Evolutionary conservation across 2,888 invertebrate species (phyloP).

Genomic region (Cantharis lateralis): DNA sequence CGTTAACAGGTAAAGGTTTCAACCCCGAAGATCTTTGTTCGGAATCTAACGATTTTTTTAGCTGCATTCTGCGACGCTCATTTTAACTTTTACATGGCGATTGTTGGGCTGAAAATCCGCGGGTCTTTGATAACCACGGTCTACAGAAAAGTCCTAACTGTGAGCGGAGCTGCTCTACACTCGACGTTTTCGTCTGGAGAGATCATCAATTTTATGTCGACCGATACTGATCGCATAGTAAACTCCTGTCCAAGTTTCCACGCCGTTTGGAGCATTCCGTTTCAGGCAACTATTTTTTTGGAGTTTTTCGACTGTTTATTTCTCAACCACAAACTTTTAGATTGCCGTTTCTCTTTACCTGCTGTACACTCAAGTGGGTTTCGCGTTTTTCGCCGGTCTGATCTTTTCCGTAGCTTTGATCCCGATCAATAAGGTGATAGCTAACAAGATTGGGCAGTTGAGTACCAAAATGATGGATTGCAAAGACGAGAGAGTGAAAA

Average conservation of each 20-base stretch:
- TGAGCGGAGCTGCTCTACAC: constrained; percentile 49
- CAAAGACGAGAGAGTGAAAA: constrained; percentile 88
- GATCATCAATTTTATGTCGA: constrained; percentile 95
- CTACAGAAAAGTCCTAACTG: constrained; percentile 71
- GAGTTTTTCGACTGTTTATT: constrained; percentile 52
- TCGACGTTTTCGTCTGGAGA: constrained; percentile 73
- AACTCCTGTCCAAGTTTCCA: constrained; percentile 97
- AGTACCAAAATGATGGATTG: constrained; percentile 87
- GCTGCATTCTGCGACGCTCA: constrained; percentile 83
- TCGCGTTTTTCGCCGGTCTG: constrained; percentile 90
- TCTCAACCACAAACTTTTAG: constrained; percentile 62
- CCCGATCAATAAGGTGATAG: constrained; percentile 89
- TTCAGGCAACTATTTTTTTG: constrained; percentile 73
- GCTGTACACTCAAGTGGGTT: constrained; percentile 85
- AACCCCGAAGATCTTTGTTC: not conserved
- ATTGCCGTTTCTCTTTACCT: constrained; percentile 80
- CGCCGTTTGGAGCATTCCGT: constrained; percentile 94
- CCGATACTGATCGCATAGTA: constrained; percentile 92
- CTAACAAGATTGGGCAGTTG: constrained; percentile 83
- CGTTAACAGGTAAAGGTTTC: constrained; percentile 68
- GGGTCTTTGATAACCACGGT: constrained; percentile 82
- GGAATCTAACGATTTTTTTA: constrained; percentile 43
- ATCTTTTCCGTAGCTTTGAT: constrained; percentile 84
- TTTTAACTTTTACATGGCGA: constrained; percentile 85
- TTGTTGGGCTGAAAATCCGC: constrained; percentile 85